A percentile compares a stretch with the other conserved stretches of the same genome.
These are phyloP conservation scores for Temnopleurus reevesii DNA, from an alignment of 53 echinoderm and acorn worm genomes.

Conservation along the genomic window DNA sequence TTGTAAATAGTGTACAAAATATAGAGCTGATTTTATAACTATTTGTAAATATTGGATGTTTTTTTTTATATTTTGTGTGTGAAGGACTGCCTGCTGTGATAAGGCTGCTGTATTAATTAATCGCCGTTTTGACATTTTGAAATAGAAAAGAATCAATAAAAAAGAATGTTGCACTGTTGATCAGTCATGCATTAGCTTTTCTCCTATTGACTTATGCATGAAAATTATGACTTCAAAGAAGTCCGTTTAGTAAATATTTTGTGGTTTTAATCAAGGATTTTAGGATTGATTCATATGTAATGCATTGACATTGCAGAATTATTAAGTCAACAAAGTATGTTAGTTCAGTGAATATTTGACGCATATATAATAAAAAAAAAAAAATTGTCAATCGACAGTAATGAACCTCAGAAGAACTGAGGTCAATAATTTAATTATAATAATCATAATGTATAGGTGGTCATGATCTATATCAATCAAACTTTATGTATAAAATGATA, in stretches of 20 bases:
- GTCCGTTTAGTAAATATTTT: background rate
- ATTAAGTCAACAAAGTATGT: no score
- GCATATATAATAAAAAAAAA: no score
- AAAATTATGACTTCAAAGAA: background rate
- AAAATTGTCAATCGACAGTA: no score
- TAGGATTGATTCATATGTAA: background rate
- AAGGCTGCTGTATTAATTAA: background rate
- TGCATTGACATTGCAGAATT: background rate
- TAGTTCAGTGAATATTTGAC: no score
- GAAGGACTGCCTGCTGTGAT: background rate
- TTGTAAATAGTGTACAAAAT: constrained; percentile 35
- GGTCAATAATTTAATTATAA: no score
- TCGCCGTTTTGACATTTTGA: background rate
- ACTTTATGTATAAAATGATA: no score
- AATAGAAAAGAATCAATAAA: background rate
- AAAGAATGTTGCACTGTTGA: constrained; percentile 4
- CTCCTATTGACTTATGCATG: background rate
- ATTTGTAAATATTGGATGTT: constrained; percentile 6
- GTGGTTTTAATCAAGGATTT: background rate
- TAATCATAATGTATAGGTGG: no score
- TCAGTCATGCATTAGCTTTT: constrained; percentile 7
- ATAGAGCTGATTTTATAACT: constrained; percentile 46
- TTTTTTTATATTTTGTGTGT: background rate
- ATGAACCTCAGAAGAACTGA: no score
- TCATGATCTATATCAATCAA: no score